Conservation (phyloP, 2,888 invertebrate species). For the Amiota mariae region DNA sequence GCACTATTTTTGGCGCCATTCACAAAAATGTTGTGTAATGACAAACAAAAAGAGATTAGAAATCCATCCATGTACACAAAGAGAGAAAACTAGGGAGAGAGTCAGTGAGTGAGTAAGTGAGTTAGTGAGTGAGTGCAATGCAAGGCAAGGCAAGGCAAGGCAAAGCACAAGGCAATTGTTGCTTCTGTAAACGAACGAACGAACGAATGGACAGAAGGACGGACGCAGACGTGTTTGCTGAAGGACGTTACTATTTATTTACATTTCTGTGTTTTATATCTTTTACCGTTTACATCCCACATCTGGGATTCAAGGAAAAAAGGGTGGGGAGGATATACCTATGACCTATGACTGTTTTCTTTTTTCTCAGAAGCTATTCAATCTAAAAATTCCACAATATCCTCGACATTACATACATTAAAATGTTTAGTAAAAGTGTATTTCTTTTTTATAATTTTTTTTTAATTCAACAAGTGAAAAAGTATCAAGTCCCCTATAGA, state of each 20-base stretch:
- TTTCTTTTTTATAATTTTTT: too few species aligned
- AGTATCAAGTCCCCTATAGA: too few species aligned
- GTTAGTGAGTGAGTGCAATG: too few species aligned
- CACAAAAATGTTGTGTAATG: conserved; percentile 45
- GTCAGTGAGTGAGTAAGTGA: too few species aligned
- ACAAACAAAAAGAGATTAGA: neutral
- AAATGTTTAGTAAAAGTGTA: too few species aligned
- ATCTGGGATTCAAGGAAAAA: too few species aligned
- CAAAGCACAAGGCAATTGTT: conserved; percentile 13
- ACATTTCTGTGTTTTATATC: conserved; percentile 15
- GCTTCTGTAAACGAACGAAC: conserved; percentile 4
- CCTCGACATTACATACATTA: too few species aligned
- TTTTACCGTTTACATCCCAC: neutral
- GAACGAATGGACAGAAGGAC: neutral
- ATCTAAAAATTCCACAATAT: too few species aligned
- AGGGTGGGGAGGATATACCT: too few species aligned
- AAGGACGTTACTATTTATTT: conserved; percentile 23
- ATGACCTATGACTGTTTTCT: too few species aligned
- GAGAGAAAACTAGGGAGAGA: neutral
- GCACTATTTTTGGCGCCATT: conserved; percentile 55
- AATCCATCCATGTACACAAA: neutral
- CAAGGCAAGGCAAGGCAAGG: neutral
- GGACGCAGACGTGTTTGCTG: conserved; percentile 1
- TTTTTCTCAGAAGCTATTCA: too few species aligned
- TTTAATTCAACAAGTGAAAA: too few species aligned